A percentile compares a stretch with the other conserved stretches of the same genome.
These are phyloP conservation scores for Mayetiola destructor DNA, from an alignment of 2,888 invertebrate genomes.

Conservation along the genomic window DNA sequence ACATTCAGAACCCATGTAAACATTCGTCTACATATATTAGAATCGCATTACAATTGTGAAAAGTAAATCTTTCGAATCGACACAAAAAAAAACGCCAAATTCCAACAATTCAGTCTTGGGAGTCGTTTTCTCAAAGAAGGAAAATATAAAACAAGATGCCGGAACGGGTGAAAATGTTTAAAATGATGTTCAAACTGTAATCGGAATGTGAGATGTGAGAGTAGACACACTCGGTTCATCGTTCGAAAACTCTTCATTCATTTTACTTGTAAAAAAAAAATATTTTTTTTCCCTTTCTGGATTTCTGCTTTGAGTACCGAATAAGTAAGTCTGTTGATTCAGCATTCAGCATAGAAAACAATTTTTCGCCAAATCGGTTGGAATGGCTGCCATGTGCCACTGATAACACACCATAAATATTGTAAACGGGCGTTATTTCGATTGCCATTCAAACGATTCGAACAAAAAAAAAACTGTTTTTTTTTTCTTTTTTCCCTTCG, in stretches of 20 bases:
- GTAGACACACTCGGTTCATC: not conserved
- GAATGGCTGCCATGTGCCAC: not conserved
- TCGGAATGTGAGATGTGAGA: too few species aligned
- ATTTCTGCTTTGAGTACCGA: not conserved
- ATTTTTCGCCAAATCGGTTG: not conserved
- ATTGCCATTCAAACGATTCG: too few species aligned
- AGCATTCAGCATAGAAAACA: not conserved
- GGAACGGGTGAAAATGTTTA: too few species aligned
- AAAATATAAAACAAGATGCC: too few species aligned
- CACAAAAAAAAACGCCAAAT: too few species aligned
- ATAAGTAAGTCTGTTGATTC: too few species aligned
- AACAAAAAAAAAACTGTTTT: too few species aligned
- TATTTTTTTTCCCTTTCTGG: not conserved
- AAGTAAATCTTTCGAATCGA: too few species aligned
- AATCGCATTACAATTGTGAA: not conserved
- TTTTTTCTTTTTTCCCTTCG: too few species aligned
- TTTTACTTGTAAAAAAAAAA: not conserved
- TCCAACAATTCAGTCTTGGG: too few species aligned
- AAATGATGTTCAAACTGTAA: too few species aligned
- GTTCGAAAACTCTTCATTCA: not conserved
- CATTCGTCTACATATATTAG: conserved; percentile 1
- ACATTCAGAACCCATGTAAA: conserved; percentile 1
- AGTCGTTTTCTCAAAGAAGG: too few species aligned
- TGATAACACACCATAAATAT: conserved; percentile 6
- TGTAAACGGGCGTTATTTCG: not conserved